Conservation (phyloP, 2,113 vertebrate genomes). For the Haemorhous mexicanus region DNA sequence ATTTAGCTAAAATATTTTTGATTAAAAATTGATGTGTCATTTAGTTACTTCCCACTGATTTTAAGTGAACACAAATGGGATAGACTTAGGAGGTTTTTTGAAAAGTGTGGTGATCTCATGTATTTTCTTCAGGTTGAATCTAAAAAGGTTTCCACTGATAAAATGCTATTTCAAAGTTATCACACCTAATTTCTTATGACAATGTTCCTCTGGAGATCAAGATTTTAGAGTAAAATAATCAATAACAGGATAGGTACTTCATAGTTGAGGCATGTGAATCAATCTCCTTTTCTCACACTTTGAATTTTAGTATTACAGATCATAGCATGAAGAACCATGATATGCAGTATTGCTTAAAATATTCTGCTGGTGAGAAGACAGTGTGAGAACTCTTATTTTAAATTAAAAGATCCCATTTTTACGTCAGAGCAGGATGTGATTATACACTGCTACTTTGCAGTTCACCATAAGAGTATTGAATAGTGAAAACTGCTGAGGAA, state of each 20-base stretch:
- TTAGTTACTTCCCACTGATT: conserved; percentile 13
- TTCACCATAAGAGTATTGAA: background rate
- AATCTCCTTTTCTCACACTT: background rate
- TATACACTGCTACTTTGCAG: background rate
- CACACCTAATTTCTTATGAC: background rate
- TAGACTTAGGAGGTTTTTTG: background rate
- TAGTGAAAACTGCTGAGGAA: background rate
- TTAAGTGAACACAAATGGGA: conserved; percentile 3
- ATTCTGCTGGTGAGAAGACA: conserved; percentile 2
- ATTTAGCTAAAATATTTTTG: conserved; percentile 51
- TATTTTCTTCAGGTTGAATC: background rate
- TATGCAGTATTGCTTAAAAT: background rate
- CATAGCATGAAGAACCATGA: background rate
- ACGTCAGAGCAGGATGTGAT: conserved; percentile 22
- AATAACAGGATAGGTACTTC: background rate
- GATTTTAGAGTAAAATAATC: background rate
- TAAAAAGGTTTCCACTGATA: background rate
- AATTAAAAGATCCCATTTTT: conserved; percentile 13
- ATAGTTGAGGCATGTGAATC: background rate
- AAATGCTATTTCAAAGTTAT: background rate
- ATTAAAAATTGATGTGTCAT: conserved; percentile 40
- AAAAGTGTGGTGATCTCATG: background rate
- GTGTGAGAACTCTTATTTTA: conserved; percentile 15
- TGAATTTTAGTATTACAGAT: background rate
- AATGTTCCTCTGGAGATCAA: background rate